Conservation (phyloP, 2,888 invertebrate genomes). For the Luffia ferchaultella region DNA sequence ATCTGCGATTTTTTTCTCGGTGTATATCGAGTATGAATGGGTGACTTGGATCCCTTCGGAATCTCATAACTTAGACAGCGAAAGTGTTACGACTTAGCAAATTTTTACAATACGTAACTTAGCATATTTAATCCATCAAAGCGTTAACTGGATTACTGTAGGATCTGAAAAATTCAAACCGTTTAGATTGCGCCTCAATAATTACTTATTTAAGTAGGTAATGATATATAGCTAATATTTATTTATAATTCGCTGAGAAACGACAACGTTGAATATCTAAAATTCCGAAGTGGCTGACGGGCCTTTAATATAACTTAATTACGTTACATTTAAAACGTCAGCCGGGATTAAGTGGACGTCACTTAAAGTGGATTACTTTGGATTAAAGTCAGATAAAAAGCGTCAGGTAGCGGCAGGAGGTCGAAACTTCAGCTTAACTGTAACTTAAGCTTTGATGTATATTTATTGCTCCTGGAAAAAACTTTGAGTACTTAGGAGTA, state of each 20-base stretch:
- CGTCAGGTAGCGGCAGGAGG: neutral
- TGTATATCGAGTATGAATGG: too few species aligned
- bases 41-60: too few species aligned
- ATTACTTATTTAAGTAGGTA: too few species aligned
- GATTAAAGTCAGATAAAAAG: neutral
- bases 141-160: too few species aligned
- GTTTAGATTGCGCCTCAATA: too few species aligned
- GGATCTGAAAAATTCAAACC: too few species aligned
- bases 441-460: neutral
- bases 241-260: neutral
- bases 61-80: too few species aligned
- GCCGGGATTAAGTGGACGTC: neutral
- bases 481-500: neutral
- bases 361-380: neutral
- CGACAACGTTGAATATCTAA: neutral
- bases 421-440: neutral
- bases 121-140: too few species aligned
- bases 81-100: too few species aligned
- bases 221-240: too few species aligned
- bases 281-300: neutral
- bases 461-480: neutral
- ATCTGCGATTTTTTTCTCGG: too few species aligned
- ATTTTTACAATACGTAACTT: too few species aligned
- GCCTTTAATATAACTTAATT: neutral
- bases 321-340: neutral